Conservation (phyloP, 1,140 invertebrate species). For the Tachypleus tridentatus region DNA sequence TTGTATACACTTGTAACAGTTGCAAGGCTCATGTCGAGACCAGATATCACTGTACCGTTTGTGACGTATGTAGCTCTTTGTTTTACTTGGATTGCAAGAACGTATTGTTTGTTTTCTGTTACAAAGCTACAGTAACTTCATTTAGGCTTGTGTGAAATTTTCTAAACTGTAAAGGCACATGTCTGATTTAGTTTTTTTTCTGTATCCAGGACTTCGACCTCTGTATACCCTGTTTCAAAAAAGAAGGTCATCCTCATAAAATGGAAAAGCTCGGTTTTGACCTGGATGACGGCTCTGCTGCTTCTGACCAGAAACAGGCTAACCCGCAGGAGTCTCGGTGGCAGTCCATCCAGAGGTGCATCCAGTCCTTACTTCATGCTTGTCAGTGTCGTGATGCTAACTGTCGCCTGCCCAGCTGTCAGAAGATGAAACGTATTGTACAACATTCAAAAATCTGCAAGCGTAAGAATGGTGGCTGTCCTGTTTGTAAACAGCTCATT, state of each 20-base stretch:
- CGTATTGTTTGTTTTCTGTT: not conserved
- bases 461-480: conserved; percentile 87
- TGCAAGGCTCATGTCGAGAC: conserved; percentile 92
- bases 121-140: too few relatives aligned
- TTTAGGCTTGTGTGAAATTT: not conserved
- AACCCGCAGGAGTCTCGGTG: conserved; percentile 65
- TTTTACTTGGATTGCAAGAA: not conserved
- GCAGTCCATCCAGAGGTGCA: conserved; percentile 87
- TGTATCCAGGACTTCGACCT: conserved; percentile 52
- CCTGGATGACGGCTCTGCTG: conserved; percentile 16
- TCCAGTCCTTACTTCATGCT: conserved; percentile 91
- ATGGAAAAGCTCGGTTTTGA: conserved; percentile 94
- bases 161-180: conserved; percentile 4
- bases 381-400: conserved; percentile 92
- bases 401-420: conserved; percentile 85
- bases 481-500: conserved; percentile 95
- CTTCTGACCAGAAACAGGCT: conserved; percentile 5
- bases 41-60: conserved; percentile 87
- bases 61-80: conserved; percentile 54
- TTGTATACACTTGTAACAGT: conserved; percentile 95
- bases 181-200: conserved; percentile 40
- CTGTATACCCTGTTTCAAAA: conserved; percentile 80
- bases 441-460: conserved; percentile 89
- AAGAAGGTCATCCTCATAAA: conserved; percentile 84
- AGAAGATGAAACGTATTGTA: conserved; percentile 96